Evolutionary conservation across 2,113 vertebrate genomes (phyloP), one percentile per base, ranked within the genome.

Genomic region (Smithornis capensis): DNA sequence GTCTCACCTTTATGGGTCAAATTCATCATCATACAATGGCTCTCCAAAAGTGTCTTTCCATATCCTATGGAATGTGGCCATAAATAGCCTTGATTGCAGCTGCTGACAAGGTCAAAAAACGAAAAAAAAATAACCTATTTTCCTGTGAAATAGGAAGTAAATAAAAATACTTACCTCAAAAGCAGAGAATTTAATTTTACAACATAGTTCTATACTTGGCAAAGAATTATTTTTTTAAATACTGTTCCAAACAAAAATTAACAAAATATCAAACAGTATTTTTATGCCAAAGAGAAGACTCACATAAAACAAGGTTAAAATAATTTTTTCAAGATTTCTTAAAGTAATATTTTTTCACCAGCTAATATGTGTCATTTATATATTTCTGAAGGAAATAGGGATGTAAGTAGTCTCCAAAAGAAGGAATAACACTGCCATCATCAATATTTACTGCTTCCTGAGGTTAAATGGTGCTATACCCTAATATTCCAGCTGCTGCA

Each of bases 101-200:
- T 12, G 9, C 7, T 60, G 33, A 68, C 5, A 1, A 55, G 3
- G 2, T 53, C 0, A 12, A 71, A 83, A 68, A 19, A 42, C 40
- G 40, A 19, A 19, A 5, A 3, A 8, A 6, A 38, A 7, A 27
- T 6, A 31, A 19, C 5, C 3, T 33, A 4, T 3, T 31, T 60
- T 70, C 6, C 15, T 18, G 16, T 56, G 18, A 49, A 70, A 60
- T 10, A n/a, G 1, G 2, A 9, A n/a, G 1, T 38, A 5, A 11
- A 45, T 55, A 77, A 69, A 86, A 73, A 28, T 22, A 47, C 2
- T 64, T 12, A 25, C 13, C 22, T 44, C 8, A 47, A 60, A 91
- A 60, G 5, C 6, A 47, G 11, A 68, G 4, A 62, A n/a, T 55
- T 79, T 49, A 53, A 12, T 70, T 75, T 59, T 84, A 24, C 25